Conservation (phyloP, 2,888 invertebrate genomes). For the Lycophotia porphyrea region DNA sequence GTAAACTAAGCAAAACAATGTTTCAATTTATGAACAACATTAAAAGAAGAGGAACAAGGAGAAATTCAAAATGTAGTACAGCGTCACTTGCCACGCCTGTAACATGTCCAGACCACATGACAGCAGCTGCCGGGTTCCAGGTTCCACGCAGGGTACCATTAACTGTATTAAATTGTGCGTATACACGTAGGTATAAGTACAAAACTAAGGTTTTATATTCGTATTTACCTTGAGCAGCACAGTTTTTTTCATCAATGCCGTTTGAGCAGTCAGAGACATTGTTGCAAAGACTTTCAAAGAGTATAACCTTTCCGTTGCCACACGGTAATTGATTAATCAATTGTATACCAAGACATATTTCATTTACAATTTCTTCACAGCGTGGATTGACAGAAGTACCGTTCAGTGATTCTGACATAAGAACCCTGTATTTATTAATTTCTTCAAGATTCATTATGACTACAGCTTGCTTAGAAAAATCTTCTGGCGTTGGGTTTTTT, state of each 20-base stretch:
- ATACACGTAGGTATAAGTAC: not conserved
- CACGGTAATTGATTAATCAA: slow-evolving; percentile 75
- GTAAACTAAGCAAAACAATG: not conserved
- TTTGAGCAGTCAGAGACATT: slow-evolving; percentile 76
- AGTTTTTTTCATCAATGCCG: slow-evolving; percentile 79
- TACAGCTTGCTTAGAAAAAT: slow-evolving; percentile 7
- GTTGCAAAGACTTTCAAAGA: slow-evolving; percentile 78
- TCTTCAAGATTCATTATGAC: slow-evolving; percentile 39
- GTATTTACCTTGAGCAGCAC: slow-evolving; percentile 74
- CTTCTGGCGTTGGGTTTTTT: not conserved
- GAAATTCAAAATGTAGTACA: not conserved
- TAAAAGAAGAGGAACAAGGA: not conserved
- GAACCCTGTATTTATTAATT: slow-evolving; percentile 46
- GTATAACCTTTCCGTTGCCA: slow-evolving; percentile 67
- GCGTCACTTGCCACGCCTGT: not conserved
- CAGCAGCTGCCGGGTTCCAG: not conserved
- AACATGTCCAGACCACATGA: not conserved
- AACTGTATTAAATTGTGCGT: not conserved
- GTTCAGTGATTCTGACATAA: slow-evolving; percentile 50
- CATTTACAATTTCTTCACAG: slow-evolving; percentile 66
- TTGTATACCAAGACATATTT: slow-evolving; percentile 74
- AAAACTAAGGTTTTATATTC: not conserved
- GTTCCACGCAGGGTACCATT: not conserved
- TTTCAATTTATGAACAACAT: not conserved
- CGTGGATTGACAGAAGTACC: slow-evolving; percentile 39